These are phyloP conservation scores for Myotis lucifugus DNA, from an alignment of 2,113 vertebrate genomes.

Conservation along the genomic window DNA sequence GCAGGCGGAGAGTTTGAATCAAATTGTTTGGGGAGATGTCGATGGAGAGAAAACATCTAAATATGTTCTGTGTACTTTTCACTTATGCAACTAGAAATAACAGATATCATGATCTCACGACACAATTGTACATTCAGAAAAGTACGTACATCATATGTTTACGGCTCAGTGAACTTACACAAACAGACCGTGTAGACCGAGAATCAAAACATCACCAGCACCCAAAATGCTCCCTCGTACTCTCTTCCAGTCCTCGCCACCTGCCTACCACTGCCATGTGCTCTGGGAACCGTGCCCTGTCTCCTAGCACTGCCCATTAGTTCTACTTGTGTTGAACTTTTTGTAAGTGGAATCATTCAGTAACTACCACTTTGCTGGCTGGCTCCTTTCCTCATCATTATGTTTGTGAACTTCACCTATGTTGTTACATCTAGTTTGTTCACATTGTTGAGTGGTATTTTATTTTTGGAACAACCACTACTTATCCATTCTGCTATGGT, in stretches of 20 bases:
- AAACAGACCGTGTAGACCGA: not conserved
- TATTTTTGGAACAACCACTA: not conserved
- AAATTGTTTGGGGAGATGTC: not conserved
- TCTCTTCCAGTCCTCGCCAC: not conserved
- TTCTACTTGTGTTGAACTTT: not conserved
- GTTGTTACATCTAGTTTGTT: not conserved
- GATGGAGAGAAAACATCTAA: not conserved
- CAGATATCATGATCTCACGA: not conserved
- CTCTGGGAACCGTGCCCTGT: not conserved
- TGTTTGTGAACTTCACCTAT: not conserved
- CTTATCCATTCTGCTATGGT: not conserved
- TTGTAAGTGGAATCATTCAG: constrained; percentile 14
- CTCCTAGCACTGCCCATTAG: not conserved
- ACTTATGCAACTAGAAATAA: not conserved
- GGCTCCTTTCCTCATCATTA: not conserved
- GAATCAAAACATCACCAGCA: not conserved
- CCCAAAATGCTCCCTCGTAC: not conserved
- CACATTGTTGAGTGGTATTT: not conserved
- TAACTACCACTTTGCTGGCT: not conserved
- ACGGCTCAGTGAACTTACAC: not conserved
- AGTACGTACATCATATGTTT: not conserved
- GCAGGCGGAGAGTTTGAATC: not conserved
- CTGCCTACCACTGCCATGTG: rapidly evolving
- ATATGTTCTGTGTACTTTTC: not conserved
- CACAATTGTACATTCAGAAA: not conserved